Percentiles rank a stretch among this genome's conserved stretches.
Conservation (phyloP, 2,113 vertebrate genomes). For the Lethenteron reissneri region DNA sequence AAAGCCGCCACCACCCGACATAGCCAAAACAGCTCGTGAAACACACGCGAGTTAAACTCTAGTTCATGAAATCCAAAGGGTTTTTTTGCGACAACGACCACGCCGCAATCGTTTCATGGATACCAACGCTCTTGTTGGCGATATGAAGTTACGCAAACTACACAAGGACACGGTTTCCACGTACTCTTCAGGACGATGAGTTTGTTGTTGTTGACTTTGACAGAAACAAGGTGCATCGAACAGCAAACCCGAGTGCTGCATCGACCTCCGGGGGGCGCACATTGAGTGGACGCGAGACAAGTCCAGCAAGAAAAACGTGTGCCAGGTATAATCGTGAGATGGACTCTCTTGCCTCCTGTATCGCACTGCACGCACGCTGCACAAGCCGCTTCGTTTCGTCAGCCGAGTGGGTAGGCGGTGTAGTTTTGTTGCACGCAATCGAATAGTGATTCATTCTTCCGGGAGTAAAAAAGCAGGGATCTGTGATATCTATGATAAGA, state of each 20-base stretch:
- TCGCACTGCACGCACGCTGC: too few relatives aligned
- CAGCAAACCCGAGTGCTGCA: slow-evolving; percentile 1
- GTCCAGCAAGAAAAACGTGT: slow-evolving; percentile 2
- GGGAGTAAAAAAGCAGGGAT: neutral
- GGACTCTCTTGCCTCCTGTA: neutral
- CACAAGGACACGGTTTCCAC: neutral
- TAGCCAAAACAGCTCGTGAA: neutral
- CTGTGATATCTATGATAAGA: neutral
- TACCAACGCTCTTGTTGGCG: neutral
- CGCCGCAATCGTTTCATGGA: neutral
- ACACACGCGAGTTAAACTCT: neutral
- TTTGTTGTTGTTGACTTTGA: neutral
- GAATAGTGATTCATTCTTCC: too few relatives aligned
- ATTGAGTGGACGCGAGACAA: neutral
- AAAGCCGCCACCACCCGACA: neutral
- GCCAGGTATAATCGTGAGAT: neutral
- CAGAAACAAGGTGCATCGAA: slow-evolving; percentile 3
- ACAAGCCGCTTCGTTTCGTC: too few relatives aligned
- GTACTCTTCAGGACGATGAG: neutral
- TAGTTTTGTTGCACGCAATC: too few relatives aligned
- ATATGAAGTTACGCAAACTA: neutral
- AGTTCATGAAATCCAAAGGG: neutral
- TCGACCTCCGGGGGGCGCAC: neutral
- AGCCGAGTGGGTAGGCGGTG: too few relatives aligned
- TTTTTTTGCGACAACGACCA: neutral